These are phyloP conservation scores for Auanema sp. DNA, from an alignment of 2,888 invertebrate species.

Conservation along the genomic window DNA sequence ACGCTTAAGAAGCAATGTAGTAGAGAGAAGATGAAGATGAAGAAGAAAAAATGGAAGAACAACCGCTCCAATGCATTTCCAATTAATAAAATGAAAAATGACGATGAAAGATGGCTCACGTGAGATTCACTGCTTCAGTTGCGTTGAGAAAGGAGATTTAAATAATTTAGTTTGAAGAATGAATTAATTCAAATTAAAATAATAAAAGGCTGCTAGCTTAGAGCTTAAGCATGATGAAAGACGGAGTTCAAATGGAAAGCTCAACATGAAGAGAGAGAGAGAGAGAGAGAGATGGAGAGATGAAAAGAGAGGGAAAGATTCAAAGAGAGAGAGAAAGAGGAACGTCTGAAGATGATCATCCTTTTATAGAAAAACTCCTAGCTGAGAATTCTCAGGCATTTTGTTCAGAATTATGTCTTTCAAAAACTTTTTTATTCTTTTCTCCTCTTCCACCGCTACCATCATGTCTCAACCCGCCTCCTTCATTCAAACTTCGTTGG, in stretches of 20 bases:
- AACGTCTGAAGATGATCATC: neutral
- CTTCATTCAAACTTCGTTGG: neutral
- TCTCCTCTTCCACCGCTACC: neutral
- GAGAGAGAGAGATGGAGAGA: slow-evolving; percentile 2
- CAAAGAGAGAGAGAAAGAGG: too few relatives aligned
- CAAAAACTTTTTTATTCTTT: neutral
- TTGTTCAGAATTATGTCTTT: neutral
- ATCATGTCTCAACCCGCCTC: neutral
- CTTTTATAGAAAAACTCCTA: neutral
- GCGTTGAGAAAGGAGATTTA: too few relatives aligned
- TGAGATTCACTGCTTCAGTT: too few relatives aligned
- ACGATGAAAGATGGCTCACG: too few relatives aligned
- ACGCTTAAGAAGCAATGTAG: slow-evolving; percentile 12
- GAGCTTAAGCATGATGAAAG: neutral
- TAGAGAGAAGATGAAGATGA: too few relatives aligned
- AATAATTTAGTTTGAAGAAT: too few relatives aligned
- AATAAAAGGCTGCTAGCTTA: too few relatives aligned
- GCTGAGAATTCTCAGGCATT: neutral
- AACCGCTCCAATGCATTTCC: too few relatives aligned
- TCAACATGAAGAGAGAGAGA: neutral
- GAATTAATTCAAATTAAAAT: too few relatives aligned
- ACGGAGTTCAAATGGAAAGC: too few relatives aligned
- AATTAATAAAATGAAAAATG: too few relatives aligned
- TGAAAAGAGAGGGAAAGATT: neutral
- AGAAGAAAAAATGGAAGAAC: too few relatives aligned